Base-by-base conservation (phyloP, 2,888 invertebrate genomes). In the Trilocha varians region DNA sequence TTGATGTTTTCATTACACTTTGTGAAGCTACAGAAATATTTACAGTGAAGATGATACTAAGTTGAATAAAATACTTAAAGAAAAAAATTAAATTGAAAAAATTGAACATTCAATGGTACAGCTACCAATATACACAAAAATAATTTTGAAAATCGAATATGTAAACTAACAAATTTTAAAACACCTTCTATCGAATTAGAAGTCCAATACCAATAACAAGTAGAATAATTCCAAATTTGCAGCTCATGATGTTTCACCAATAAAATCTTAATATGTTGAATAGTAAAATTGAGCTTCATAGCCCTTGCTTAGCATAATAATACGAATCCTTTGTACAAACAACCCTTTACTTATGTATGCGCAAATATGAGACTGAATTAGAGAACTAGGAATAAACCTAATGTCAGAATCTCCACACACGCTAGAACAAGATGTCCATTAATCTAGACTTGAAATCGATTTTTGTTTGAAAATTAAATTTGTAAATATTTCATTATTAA, bases 351-450 rank as follows among this genome's bases (percentile, higher is more conserved):
- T 77, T 77, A 66, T 66, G 70, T 80, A 79, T 69, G 78, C 77
- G 77, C 72, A 79, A 80, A 68, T 70, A 79, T 76, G 80, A 84
- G 84, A 84, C 84, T 84, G 84, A 84, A 72, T 73, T 82, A 82
- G 76, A 53, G 64, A 59, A 53, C 63, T 79, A 79, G 76, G 65
- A 53, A 59, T 68, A 62, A 62, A 51, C 61, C 55, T 50, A 64
- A 59, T 62, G 42, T 53, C 46, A 52, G 56, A 49, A 61, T 53
- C 60, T 53, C 63, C 60, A 58, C 25, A 25, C 11, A 25, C 25
- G 8, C 6, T 6, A 3, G 50, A 53, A 45, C 47, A 50, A 57
- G 40, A 45, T 55, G 52, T 62, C 57, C 65, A 59, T 42, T 42
- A 18, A 33, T 41, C 14, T 25, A 40, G 25, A n/a, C n/a, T n/a